Conservation (phyloP, 2,113 vertebrate species). For the Scomber japonicus region DNA sequence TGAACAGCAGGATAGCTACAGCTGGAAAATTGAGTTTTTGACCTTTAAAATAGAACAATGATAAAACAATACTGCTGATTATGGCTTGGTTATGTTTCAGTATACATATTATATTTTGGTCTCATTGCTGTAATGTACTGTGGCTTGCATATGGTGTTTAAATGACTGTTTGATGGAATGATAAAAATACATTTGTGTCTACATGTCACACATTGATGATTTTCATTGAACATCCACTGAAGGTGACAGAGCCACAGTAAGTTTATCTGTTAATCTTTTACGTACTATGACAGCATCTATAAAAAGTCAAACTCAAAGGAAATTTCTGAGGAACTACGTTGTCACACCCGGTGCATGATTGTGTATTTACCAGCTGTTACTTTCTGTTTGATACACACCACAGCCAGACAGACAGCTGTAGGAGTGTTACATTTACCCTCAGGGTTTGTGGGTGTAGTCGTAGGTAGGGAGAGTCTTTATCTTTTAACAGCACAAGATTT, state of each 20-base stretch:
- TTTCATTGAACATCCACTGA: background rate
- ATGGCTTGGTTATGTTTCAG: too few species aligned
- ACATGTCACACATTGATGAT: background rate
- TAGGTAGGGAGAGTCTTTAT: background rate
- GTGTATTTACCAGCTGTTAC: constrained; percentile 37
- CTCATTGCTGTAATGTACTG: background rate
- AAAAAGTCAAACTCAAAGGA: constrained; percentile 15
- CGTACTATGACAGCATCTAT: background rate
- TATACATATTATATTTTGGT: background rate
- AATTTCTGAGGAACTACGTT: constrained; percentile 48
- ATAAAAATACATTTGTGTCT: background rate
- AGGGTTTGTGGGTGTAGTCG: background rate
- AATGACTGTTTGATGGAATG: background rate
- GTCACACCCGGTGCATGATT: background rate
- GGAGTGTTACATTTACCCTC: background rate
- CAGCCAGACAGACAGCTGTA: constrained; percentile 14
- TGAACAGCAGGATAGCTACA: background rate
- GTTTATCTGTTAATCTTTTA: background rate
- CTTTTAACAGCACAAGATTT: background rate
- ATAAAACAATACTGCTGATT: too few species aligned
- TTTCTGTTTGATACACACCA: constrained; percentile 22
- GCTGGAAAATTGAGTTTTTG: background rate
- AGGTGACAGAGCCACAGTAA: background rate
- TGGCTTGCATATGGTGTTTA: background rate
- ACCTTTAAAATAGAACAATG: too few species aligned